phyloP scores from a whole-genome alignment of 1,140 invertebrate species.

The Elymnias hypermnestra region DNA sequence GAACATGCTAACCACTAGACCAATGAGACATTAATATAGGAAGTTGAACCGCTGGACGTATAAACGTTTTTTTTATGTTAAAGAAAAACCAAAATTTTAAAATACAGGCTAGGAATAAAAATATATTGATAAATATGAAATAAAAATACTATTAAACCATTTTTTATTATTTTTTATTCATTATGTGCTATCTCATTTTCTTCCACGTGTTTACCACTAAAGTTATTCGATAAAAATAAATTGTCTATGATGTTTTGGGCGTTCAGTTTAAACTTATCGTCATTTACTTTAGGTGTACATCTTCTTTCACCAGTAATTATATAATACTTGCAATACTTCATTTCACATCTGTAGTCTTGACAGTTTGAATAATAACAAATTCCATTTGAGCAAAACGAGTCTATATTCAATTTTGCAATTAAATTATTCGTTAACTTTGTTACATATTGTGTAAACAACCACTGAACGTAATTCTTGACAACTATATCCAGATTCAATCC shows the following conservation, averaged over 20 bases:
- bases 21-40: too few species aligned
- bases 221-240: background rate
- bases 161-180: conserved; percentile 32
- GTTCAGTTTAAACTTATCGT: conserved; percentile 1
- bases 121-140: background rate
- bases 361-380: conserved; percentile 42
- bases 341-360: conserved; percentile 30
- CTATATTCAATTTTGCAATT: conserved; percentile 33
- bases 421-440: conserved; percentile 40
- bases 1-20: too few species aligned
- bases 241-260: background rate
- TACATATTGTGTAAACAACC: conserved; percentile 28
- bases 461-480: conserved; percentile 29
- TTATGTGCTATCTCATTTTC: conserved; percentile 27
- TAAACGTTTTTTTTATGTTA: too few species aligned
- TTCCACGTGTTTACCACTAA: conserved; percentile 18
- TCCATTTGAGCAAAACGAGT: conserved; percentile 40
- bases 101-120: too few species aligned
- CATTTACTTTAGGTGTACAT: conserved; percentile 25
- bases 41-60: too few species aligned
- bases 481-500: conserved; percentile 25
- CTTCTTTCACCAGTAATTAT: conserved; percentile 34
- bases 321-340: conserved; percentile 39
- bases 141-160: background rate
- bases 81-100: too few species aligned